phyloP scores from a whole-genome alignment of 2,113 vertebrate species.

The Chaenocephalus aceratus region DNA sequence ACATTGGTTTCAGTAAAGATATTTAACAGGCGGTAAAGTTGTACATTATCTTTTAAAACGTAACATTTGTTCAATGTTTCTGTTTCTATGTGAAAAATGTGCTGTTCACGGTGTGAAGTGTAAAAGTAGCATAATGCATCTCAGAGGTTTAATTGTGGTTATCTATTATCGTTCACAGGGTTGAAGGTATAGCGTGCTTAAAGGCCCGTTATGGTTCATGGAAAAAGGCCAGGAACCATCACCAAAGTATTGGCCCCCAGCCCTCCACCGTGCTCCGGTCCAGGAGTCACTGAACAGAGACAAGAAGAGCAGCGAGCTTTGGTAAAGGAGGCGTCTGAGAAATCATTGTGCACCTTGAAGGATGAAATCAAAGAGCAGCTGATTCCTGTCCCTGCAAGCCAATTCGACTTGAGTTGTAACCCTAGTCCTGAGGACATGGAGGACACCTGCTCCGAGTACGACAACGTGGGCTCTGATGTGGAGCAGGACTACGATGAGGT shows the following conservation, averaged over 20 bases:
- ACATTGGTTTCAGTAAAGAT: background rate
- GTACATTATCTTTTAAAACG: background rate
- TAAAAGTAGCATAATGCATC: background rate
- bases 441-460: slow-evolving; percentile 96
- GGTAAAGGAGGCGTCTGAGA: slow-evolving; percentile 68
- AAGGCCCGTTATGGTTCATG: slow-evolving; percentile 88
- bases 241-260: slow-evolving; percentile 84
- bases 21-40: background rate
- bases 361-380: slow-evolving; percentile 77
- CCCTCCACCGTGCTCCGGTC: slow-evolving; percentile 68
- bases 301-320: slow-evolving; percentile 70
- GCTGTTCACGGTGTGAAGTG: slow-evolving; percentile 8
- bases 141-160: slow-evolving; percentile 24
- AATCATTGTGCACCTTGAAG: slow-evolving; percentile 52
- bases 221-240: slow-evolving; percentile 82
- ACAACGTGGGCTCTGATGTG: slow-evolving; percentile 93
- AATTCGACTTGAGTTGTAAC: slow-evolving; percentile 58
- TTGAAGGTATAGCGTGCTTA: slow-evolving; percentile 59
- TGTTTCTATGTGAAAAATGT: background rate
- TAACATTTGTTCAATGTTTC: background rate
- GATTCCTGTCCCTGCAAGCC: slow-evolving; percentile 52
- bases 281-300: slow-evolving; percentile 50
- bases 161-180: slow-evolving; percentile 62
- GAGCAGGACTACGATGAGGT: slow-evolving; percentile 95
- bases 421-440: slow-evolving; percentile 85